phyloP scores from a whole-genome alignment of 2,888 invertebrate genomes.

The Xanthia icteritia region DNA sequence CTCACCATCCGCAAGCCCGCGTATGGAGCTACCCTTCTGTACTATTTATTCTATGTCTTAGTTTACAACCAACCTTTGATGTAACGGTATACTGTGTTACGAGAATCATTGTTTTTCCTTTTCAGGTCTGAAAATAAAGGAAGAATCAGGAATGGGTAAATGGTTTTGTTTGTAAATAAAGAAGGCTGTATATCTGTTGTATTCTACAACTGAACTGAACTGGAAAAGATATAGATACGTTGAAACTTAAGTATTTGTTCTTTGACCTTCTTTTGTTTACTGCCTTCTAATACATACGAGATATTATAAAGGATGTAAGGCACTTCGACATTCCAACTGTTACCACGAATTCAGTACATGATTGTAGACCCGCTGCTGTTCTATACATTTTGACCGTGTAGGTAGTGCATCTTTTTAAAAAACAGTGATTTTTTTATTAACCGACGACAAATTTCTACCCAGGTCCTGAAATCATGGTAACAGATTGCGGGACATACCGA shows the following conservation, averaged over 20 bases:
- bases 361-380: too few relatives aligned
- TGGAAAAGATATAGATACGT: neutral
- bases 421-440: too few relatives aligned
- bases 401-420: too few relatives aligned
- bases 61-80: constrained; percentile 28
- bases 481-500: too few relatives aligned
- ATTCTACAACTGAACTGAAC: neutral
- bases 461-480: too few relatives aligned
- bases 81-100: constrained; percentile 40
- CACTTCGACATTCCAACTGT: too few relatives aligned
- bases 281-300: too few relatives aligned
- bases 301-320: too few relatives aligned
- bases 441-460: too few relatives aligned
- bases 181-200: neutral
- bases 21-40: neutral
- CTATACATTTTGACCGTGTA: too few relatives aligned
- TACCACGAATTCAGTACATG: too few relatives aligned
- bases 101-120: constrained; percentile 27
- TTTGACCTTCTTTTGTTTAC: neutral
- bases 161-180: constrained; percentile 21
- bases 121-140: neutral
- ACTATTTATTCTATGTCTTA: neutral
- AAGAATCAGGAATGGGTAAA: neutral
- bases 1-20: too few relatives aligned
- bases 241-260: neutral